phyloP scores from a whole-genome alignment of 2,797 vertebrate genomes.

The Chloroceryle inda region DNA sequence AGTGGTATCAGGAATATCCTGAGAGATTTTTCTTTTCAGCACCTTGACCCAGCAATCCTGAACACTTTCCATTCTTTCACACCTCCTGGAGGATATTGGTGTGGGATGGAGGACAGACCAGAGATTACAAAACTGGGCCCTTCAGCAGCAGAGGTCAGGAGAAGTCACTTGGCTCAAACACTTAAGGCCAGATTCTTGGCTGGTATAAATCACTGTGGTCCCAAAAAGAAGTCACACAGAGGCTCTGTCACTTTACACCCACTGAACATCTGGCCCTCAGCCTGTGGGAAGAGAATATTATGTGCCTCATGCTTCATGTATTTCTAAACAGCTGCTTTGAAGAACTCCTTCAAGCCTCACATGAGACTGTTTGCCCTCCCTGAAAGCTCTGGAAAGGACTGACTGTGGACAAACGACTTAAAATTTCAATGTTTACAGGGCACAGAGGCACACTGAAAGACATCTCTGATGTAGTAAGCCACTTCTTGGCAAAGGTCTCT shows the following conservation, averaged over 20 bases:
- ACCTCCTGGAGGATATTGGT: background rate
- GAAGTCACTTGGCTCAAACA: background rate
- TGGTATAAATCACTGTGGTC: background rate
- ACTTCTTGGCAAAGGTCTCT: slow-evolving; percentile 31
- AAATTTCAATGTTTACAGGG: background rate
- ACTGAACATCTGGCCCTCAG: slow-evolving; percentile 58
- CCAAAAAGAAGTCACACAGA: background rate
- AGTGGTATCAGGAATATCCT: background rate
- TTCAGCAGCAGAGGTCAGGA: background rate
- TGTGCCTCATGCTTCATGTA: background rate
- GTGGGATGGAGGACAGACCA: background rate
- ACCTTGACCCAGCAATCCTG: background rate
- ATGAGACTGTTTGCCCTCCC: background rate
- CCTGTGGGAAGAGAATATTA: slow-evolving; percentile 59
- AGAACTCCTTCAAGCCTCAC: background rate
- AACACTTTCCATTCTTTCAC: background rate
- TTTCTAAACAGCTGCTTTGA: slow-evolving; percentile 54
- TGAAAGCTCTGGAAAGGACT: slow-evolving; percentile 21
- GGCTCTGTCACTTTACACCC: background rate
- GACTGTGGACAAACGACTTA: background rate
- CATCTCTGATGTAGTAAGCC: background rate
- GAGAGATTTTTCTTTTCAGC: background rate
- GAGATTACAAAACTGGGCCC: background rate
- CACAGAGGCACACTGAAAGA: background rate
- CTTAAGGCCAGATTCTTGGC: background rate